phyloP scores from a whole-genome alignment of 2,797 vertebrate species.

The Hydrophis major region DNA sequence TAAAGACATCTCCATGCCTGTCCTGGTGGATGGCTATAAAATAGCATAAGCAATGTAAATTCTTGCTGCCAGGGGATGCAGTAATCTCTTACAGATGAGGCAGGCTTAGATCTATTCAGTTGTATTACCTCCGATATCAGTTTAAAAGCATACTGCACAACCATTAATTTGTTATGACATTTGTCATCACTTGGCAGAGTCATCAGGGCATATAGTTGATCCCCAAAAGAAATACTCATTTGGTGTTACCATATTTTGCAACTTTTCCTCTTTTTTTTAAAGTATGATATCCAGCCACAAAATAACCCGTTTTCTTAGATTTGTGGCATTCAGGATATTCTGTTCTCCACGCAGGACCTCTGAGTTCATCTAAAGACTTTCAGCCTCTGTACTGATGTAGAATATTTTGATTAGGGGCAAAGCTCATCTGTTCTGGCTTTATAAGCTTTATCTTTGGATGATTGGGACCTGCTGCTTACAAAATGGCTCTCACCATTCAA shows the following conservation, averaged over 20 bases:
- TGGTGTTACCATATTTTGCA: neutral
- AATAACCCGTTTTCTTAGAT: neutral
- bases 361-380: neutral
- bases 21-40: neutral
- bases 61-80: neutral
- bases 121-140: neutral
- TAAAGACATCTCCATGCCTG: neutral
- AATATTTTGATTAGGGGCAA: neutral
- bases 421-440: neutral
- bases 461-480: neutral
- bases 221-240: neutral
- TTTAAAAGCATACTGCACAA: neutral
- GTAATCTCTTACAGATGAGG: neutral
- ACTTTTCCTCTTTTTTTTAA: neutral
- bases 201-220: neutral
- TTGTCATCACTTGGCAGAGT: neutral
- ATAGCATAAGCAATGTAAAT: neutral
- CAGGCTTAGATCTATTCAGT: neutral
- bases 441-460: neutral
- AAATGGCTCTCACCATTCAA: neutral
- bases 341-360: neutral
- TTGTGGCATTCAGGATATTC: neutral
- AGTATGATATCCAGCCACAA: neutral
- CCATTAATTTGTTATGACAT: neutral
- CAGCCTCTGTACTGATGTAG: neutral